Conservation (phyloP, 2,113 vertebrate species). For the Indicator indicator region DNA sequence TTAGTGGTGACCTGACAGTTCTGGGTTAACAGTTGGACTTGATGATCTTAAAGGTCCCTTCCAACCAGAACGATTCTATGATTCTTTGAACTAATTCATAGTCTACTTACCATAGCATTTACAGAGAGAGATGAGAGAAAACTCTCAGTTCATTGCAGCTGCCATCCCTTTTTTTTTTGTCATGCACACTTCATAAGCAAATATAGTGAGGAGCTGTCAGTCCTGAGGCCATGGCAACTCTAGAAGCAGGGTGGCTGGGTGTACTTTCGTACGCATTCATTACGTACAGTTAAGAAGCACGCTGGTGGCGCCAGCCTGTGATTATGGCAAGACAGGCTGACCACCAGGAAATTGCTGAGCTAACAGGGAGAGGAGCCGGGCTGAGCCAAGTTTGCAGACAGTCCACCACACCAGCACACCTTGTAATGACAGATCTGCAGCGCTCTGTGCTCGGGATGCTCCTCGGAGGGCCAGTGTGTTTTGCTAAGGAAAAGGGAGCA, state of each 20-base stretch:
- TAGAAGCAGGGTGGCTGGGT: conserved; percentile 78
- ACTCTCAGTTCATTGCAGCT: neutral
- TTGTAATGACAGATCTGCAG: conserved; percentile 75
- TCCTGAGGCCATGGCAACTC: conserved; percentile 79
- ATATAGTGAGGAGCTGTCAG: conserved; percentile 61
- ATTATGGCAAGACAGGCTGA: conserved; percentile 96
- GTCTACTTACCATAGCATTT: neutral
- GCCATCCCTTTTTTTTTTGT: conserved; percentile 56
- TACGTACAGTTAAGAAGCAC: conserved; percentile 86
- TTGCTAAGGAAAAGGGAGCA: conserved; percentile 36
- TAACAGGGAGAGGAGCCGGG: conserved; percentile 81
- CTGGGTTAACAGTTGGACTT: too few relatives aligned
- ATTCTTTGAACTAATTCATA: neutral
- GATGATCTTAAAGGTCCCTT: too few relatives aligned
- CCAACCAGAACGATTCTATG: too few relatives aligned
- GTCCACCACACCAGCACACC: conserved; percentile 77
- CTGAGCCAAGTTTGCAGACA: conserved; percentile 75
- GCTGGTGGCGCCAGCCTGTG: conserved; percentile 88
- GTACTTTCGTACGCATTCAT: conserved; percentile 94
- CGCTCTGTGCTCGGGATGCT: conserved; percentile 45
- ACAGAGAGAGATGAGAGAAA: neutral
- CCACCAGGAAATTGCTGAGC: conserved; percentile 93
- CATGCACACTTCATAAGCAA: conserved; percentile 54
- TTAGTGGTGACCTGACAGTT: too few relatives aligned
- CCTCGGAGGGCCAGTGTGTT: conserved; percentile 6